Evolutionary conservation across 2,797 vertebrate genomes (phyloP).

Genomic region (Myotis planiceps): DNA sequence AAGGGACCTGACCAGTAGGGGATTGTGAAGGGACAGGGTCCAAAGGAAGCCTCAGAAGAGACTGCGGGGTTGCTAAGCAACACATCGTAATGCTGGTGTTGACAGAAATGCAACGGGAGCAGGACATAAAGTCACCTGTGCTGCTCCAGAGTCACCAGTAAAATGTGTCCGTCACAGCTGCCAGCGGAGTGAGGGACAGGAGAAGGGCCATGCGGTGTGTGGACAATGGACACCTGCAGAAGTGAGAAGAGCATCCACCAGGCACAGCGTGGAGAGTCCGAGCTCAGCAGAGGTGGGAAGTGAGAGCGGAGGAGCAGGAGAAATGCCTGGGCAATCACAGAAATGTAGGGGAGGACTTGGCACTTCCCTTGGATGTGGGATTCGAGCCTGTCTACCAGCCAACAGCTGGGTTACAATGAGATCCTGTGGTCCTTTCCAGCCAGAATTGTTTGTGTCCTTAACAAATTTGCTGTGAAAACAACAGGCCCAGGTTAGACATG

Average conservation of each 20-base stretch:
- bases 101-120: background rate
- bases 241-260: fast-evolving
- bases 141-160: background rate
- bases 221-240: background rate
- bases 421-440: background rate
- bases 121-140: background rate
- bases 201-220: fast-evolving
- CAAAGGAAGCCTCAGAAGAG: background rate
- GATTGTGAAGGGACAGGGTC: background rate
- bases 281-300: background rate
- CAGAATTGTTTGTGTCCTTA: background rate
- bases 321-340: fast-evolving
- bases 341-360: fast-evolving
- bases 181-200: fast-evolving
- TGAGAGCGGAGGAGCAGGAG: background rate
- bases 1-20: background rate
- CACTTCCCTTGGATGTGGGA: fast-evolving
- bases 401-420: background rate
- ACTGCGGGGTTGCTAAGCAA: background rate
- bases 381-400: background rate
- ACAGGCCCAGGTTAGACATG: too few species aligned
- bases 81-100: background rate
- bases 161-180: background rate
- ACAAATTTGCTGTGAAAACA: background rate
- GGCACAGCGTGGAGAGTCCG: fast-evolving